Evolutionary conservation across 2,797 vertebrate species (phyloP).

Genomic region (Myotis daubentonii): DNA sequence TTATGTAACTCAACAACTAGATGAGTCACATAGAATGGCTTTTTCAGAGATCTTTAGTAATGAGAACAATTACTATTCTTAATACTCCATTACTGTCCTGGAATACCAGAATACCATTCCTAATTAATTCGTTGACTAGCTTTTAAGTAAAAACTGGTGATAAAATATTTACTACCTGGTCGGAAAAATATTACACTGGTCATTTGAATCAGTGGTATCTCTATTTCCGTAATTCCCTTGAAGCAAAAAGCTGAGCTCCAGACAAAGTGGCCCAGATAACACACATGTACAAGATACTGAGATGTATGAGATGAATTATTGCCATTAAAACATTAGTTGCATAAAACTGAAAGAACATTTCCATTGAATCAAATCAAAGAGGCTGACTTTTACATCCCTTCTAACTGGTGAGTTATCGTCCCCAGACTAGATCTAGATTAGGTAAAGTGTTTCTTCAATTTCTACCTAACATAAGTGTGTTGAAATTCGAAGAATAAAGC

Average conservation of each 20-base stretch:
- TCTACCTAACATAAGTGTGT: not conserved
- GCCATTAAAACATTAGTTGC: not conserved
- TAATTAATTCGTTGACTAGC: constrained; percentile 49
- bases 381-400: not conserved
- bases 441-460: not conserved
- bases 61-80: not conserved
- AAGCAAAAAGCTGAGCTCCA: not conserved
- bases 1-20: not conserved
- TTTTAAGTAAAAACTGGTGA: constrained; percentile 60
- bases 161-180: constrained; percentile 30
- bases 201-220: constrained; percentile 7
- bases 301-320: not conserved
- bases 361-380: not conserved
- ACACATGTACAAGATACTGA: not conserved
- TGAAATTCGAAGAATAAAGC: constrained; percentile 33
- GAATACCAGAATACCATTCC: not conserved
- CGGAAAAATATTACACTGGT: constrained; percentile 31
- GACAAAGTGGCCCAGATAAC: not conserved
- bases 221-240: not conserved
- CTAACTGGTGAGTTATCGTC: not conserved
- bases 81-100: not conserved
- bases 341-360: not conserved
- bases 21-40: not conserved
- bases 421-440: not conserved
- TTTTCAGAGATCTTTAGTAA: constrained; percentile 6